Evolutionary conservation across 2,113 vertebrate genomes (phyloP).

Genomic region (Melospiza melodia): DNA sequence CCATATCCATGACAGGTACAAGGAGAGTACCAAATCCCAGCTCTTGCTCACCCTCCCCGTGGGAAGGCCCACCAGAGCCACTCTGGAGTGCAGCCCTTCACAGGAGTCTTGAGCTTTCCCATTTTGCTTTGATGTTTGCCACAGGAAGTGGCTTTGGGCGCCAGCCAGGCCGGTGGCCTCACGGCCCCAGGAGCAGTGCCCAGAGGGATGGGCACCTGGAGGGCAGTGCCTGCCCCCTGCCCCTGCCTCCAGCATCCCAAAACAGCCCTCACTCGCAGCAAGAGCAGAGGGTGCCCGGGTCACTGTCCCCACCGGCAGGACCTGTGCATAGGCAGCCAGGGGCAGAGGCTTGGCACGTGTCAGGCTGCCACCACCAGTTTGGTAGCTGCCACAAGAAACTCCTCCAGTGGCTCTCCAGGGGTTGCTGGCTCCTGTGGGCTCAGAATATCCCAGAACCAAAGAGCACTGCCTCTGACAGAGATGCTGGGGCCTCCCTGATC

Average conservation of each 20-base stretch:
- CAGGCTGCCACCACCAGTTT: neutral
- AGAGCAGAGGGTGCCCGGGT: neutral
- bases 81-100: neutral
- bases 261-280: neutral
- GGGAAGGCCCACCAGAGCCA: no score
- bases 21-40: neutral
- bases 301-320: neutral
- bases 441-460: neutral
- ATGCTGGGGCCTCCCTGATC: neutral
- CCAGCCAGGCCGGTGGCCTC: neutral
- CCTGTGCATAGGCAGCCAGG: neutral
- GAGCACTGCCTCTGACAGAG: neutral
- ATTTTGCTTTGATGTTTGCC: neutral
- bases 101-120: neutral
- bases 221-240: neutral
- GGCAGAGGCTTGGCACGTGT: neutral
- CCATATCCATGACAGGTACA: neutral
- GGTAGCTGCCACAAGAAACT: fast-evolving
- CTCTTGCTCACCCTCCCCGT: neutral
- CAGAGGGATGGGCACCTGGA: fast-evolving
- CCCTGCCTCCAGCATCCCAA: neutral
- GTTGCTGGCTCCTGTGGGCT: neutral
- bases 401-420: neutral
- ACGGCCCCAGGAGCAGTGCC: neutral
- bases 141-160: neutral